These are phyloP conservation scores for Papilio demoleus DNA, from an alignment of 2,888 invertebrate genomes.

Conservation along the genomic window DNA sequence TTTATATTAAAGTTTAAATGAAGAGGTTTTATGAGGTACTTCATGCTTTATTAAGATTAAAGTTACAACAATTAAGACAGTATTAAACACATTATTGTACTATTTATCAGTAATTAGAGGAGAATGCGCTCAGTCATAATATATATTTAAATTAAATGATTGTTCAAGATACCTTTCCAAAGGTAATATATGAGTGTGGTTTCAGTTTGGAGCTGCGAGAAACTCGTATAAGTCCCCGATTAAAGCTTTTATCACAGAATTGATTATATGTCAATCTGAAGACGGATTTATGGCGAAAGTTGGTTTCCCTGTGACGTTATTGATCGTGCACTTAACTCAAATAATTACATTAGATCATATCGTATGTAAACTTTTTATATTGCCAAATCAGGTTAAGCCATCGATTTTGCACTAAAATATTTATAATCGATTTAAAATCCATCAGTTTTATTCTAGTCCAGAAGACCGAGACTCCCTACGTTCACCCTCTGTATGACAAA, in stretches of 20 bases:
- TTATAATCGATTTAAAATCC: neutral
- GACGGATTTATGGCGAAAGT: constrained; percentile 39
- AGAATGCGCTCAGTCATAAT: constrained; percentile 4
- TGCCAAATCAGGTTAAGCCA: no score
- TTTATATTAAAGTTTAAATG: neutral
- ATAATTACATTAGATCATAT: constrained; percentile 31
- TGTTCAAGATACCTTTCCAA: constrained; percentile 19
- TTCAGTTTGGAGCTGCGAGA: constrained; percentile 16
- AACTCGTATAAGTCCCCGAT: constrained; percentile 39
- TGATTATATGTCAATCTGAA: constrained; percentile 38
- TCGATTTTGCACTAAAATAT: no score
- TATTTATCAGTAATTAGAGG: neutral
- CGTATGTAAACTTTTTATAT: no score
- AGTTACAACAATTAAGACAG: neutral
- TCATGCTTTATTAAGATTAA: neutral
- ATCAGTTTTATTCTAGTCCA: neutral
- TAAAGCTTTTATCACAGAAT: constrained; percentile 40
- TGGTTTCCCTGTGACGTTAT: constrained; percentile 29
- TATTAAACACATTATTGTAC: neutral
- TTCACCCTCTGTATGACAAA: neutral
- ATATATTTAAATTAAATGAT: no score
- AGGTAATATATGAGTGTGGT: constrained; percentile 31
- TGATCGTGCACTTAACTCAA: constrained; percentile 31
- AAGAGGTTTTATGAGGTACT: neutral
- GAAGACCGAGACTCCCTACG: neutral